Evolutionary conservation across 2,797 vertebrate genomes (phyloP).

Genomic region (Prionace glauca): DNA sequence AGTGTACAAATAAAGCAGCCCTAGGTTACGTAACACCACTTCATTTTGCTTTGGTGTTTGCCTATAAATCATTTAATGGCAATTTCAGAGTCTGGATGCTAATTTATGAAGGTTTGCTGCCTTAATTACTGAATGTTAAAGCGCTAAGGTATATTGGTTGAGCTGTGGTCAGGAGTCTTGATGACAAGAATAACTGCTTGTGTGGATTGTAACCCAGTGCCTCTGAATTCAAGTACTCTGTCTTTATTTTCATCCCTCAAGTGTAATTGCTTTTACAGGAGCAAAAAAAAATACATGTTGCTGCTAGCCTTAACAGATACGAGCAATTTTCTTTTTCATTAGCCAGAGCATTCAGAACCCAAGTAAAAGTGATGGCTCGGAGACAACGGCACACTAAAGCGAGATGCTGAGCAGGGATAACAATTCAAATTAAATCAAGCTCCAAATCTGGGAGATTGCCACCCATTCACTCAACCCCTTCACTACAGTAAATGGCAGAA

Average conservation of each 20-base stretch:
- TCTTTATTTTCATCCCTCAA: background rate
- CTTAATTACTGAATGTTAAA: background rate
- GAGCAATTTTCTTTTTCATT: conserved; percentile 23
- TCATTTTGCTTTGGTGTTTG: background rate
- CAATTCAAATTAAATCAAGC: background rate
- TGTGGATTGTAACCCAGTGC: background rate
- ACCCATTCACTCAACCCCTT: too few species aligned
- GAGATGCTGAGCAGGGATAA: background rate
- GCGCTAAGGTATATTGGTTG: background rate
- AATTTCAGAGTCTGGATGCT: background rate
- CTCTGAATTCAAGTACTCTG: background rate
- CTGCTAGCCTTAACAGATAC: background rate
- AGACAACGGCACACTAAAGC: background rate
- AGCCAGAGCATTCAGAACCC: conserved; percentile 11
- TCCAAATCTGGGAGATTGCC: background rate
- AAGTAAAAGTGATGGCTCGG: background rate
- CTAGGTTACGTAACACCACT: too few species aligned
- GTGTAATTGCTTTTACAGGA: background rate
- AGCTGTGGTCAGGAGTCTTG: background rate
- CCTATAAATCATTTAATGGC: background rate
- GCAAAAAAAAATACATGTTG: background rate
- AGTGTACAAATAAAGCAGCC: background rate
- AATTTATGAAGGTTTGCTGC: background rate
- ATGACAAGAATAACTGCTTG: background rate
- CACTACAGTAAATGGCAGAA: too few species aligned